These are phyloP conservation scores for Drosophila sucinea DNA, from an alignment of 1,140 invertebrate species.

Conservation along the genomic window DNA sequence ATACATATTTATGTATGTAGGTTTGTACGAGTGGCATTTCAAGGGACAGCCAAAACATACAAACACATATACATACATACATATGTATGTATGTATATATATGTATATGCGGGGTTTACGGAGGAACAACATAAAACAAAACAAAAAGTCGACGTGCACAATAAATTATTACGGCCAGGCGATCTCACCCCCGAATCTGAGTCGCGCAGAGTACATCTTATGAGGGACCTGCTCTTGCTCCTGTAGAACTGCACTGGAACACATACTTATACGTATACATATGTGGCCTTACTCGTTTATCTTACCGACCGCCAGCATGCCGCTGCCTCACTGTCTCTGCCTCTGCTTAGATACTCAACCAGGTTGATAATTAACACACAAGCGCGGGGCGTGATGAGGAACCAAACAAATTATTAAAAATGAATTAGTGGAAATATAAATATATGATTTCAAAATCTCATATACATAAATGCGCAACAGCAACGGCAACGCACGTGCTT, in stretches of 20 bases:
- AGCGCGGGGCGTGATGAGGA: conserved; percentile 78
- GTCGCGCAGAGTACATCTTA: conserved; percentile 41
- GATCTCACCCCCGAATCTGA: conserved; percentile 73
- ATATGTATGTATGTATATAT: conserved; percentile 29
- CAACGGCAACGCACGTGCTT: conserved; percentile 51
- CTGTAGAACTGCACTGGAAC: conserved; percentile 38
- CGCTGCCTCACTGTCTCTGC: conserved; percentile 44
- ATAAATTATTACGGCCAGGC: conserved; percentile 68
- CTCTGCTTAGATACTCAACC: conserved; percentile 28
- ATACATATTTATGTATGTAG: conserved; percentile 32
- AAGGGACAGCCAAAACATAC: conserved; percentile 19
- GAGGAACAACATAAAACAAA: conserved; percentile 25
- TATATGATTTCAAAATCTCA: conserved; percentile 79
- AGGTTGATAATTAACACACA: conserved; percentile 77
- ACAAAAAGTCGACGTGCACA: conserved; percentile 41
- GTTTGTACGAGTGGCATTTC: conserved; percentile 25
- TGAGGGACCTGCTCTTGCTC: conserved; percentile 55
- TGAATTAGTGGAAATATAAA: conserved; percentile 82
- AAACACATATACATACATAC: conserved; percentile 15
- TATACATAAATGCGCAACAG: conserved; percentile 39
- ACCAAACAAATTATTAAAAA: conserved; percentile 83
- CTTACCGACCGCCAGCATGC: conserved; percentile 60
- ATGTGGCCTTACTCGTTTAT: conserved; percentile 64
- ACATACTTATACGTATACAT: conserved; percentile 1
- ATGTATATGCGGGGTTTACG: neutral